A percentile compares a stretch with the other conserved stretches of the same genome.
Conservation (phyloP, 2,888 invertebrate genomes). For the Napeogenes inachia region DNA sequence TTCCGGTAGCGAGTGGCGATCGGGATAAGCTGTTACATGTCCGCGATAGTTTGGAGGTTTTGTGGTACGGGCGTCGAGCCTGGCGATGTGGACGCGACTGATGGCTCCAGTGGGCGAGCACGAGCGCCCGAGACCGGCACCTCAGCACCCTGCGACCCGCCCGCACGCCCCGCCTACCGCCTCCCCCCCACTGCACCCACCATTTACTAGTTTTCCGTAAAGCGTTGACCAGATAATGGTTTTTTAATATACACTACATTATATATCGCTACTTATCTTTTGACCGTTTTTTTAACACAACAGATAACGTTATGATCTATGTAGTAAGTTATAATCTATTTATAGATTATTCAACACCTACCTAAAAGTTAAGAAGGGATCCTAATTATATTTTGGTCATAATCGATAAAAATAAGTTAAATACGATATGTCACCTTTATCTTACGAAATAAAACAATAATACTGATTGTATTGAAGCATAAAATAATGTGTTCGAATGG, state of each 20-base stretch:
- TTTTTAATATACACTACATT: neutral
- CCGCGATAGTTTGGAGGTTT: constrained; percentile 33
- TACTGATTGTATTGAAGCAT: neutral
- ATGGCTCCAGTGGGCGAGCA: constrained; percentile 54
- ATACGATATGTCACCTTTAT: no score
- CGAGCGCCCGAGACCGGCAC: constrained; percentile 49
- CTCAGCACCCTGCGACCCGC: constrained; percentile 69
- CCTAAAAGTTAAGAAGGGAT: no score
- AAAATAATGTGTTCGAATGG: constrained; percentile 2
- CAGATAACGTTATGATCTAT: neutral
- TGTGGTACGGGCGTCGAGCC: constrained; percentile 50
- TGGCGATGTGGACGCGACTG: constrained; percentile 66
- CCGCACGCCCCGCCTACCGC: constrained; percentile 50
- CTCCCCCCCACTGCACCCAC: constrained; percentile 32
- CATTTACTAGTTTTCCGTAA: constrained; percentile 23
- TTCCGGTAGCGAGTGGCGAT: constrained; percentile 39
- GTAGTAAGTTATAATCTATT: no score
- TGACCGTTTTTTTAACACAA: neutral
- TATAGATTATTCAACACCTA: no score
- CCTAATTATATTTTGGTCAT: no score
- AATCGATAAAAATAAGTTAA: no score
- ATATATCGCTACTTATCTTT: neutral
- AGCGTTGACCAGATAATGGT: constrained; percentile 5
- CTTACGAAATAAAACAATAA: neutral
- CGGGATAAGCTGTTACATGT: constrained; percentile 34